phyloP scores from a whole-genome alignment of 2,797 vertebrate genomes.

The Balearica regulorum region DNA sequence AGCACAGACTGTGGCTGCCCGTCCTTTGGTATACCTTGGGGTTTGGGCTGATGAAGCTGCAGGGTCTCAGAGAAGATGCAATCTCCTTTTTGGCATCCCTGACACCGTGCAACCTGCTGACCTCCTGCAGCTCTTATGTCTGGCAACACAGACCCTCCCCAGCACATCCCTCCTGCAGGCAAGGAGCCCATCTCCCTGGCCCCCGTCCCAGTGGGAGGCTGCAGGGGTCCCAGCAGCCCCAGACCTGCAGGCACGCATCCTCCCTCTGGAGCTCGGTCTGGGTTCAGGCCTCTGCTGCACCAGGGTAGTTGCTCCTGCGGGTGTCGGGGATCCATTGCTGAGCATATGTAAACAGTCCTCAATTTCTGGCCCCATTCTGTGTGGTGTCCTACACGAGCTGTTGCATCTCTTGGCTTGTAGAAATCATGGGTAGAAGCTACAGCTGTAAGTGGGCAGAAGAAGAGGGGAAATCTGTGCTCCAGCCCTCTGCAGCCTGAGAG shows the following conservation, averaged over 20 bases:
- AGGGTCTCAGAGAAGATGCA: neutral
- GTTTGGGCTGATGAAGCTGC: neutral
- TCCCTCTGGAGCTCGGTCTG: neutral
- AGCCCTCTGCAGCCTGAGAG: neutral
- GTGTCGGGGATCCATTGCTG: neutral
- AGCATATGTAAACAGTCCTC: neutral
- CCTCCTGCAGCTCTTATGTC: neutral
- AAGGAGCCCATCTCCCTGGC: neutral
- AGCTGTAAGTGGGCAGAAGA: neutral
- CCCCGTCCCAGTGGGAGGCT: neutral
- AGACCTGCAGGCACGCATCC: neutral
- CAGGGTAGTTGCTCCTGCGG: neutral
- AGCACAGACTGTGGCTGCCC: neutral
- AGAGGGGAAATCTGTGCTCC: neutral
- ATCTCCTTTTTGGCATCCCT: neutral
- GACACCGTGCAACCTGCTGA: neutral
- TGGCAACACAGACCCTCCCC: neutral
- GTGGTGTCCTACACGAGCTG: neutral
- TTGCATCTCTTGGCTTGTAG: neutral
- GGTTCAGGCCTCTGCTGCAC: neutral
- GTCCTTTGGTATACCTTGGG: neutral
- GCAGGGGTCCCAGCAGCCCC: neutral
- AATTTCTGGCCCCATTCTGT: neutral
- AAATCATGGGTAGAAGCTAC: neutral
- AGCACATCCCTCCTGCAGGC: neutral